Evolutionary conservation across 2,888 invertebrate species (phyloP).

Genomic region (Lithophane leautieri): DNA sequence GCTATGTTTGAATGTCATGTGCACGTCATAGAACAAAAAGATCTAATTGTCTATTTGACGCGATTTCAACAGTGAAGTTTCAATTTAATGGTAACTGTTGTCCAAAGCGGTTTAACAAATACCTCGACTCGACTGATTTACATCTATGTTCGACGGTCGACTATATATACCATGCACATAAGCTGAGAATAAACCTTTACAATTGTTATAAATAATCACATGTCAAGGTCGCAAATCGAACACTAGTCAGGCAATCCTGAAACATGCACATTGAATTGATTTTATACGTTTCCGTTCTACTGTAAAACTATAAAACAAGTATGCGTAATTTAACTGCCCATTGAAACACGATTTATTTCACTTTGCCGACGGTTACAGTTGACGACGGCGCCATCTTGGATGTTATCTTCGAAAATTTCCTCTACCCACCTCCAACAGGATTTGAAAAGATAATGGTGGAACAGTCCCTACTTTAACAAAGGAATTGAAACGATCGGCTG

Average conservation of each 20-base stretch:
- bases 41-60: no score
- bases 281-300: not conserved
- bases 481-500: slow-evolving; percentile 40
- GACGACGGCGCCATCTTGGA: slow-evolving; percentile 99
- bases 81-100: no score
- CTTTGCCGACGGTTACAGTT: slow-evolving; percentile 94
- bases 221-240: slow-evolving; percentile 13
- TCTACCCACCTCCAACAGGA: slow-evolving; percentile 95
- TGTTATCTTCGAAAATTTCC: slow-evolving; percentile 97
- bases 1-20: no score
- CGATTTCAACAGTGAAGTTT: no score
- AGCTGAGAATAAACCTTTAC: no score
- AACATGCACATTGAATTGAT: slow-evolving; percentile 16
- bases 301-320: not conserved
- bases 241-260: slow-evolving; percentile 14
- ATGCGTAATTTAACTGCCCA: not conserved
- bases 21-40: no score
- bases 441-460: slow-evolving; percentile 99
- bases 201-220: not conserved
- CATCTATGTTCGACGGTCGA: no score
- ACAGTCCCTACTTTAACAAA: slow-evolving; percentile 96
- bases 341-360: slow-evolving; percentile 11
- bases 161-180: no score
- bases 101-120: no score
- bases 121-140: no score